phyloP scores from a whole-genome alignment of 1,140 invertebrate species.

The Bombus waltoni region DNA sequence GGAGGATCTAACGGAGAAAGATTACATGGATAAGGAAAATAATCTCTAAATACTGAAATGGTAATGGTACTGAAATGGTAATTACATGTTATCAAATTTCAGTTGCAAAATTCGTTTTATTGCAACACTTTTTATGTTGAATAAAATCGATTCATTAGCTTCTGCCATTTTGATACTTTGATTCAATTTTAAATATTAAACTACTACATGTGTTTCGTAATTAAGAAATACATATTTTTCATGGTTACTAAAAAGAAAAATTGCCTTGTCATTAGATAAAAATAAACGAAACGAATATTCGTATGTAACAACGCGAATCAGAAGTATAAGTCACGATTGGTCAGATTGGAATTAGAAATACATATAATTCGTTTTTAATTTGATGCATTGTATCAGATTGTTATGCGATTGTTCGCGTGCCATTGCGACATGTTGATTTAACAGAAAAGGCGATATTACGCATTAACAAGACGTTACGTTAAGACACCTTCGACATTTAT shows the following conservation, averaged over 20 bases:
- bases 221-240: too few relatives aligned
- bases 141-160: too few relatives aligned
- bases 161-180: too few relatives aligned
- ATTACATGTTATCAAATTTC: too few relatives aligned
- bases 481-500: constrained; percentile 35
- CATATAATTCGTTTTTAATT: neutral
- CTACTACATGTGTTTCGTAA: too few relatives aligned
- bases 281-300: neutral
- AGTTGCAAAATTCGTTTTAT: too few relatives aligned
- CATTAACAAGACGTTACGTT: constrained; percentile 38
- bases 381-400: neutral
- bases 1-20: too few relatives aligned
- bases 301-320: neutral
- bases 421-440: neutral
- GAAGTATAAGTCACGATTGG: neutral
- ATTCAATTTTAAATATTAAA: too few relatives aligned
- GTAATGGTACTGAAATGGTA: too few relatives aligned
- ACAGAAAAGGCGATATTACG: neutral
- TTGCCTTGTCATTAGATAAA: neutral
- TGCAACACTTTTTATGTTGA: too few relatives aligned
- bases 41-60: neutral
- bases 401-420: neutral
- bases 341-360: neutral
- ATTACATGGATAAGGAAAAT: neutral
- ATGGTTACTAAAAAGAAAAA: too few relatives aligned